Base-by-base conservation (phyloP, 1,140 invertebrate species). In the Mamestra configurata region DNA sequence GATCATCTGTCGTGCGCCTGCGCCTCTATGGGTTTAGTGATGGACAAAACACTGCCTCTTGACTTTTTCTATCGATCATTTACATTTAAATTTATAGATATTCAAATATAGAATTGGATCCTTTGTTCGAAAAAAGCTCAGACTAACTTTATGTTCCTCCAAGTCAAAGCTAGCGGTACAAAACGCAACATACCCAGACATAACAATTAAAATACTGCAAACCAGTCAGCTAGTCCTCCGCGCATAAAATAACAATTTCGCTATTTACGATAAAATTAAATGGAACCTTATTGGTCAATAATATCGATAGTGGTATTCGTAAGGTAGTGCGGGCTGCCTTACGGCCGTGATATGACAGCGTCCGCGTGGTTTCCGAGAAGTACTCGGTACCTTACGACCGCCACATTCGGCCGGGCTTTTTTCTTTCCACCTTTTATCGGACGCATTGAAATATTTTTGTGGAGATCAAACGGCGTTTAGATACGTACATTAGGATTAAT, bases 1-100 rank as follows among this genome's bases (percentile, higher is more conserved):
- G 93, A 94, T 94, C 92, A 93, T 94, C 93, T 94, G 93, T 94
- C 93, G 90, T 93, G 91, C 89, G 90, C 90, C 84, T 90, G 93
- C 93, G 92, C 91, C 80, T 82, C 80, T 82, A 72, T 75, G 80
- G 43, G 18, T 43, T 22, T 66, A 81, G 80, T 68, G 76, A 72
- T 73, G 80, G 20, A 57, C 57, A 15, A 46, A 43, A 43, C 40
- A 57, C 27, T 77, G 11, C 66, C 46, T 68, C 43, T 20, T 43
- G 71, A 55, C 71, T 73, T 31, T 64, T 40, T 51, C 59, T 66
- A 66, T 77, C 75, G 61, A 77, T 76, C 35, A 51, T 53, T 77
- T 68, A 20, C 13, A 49, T 43, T 72, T 72, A 55, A 55, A 55
- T 72, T 31, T 40, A 66, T 66, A 40, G 11, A 20, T 40, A 20